Evolutionary conservation across 2,888 invertebrate species (phyloP).

Genomic region (Cloeon dipterum): DNA sequence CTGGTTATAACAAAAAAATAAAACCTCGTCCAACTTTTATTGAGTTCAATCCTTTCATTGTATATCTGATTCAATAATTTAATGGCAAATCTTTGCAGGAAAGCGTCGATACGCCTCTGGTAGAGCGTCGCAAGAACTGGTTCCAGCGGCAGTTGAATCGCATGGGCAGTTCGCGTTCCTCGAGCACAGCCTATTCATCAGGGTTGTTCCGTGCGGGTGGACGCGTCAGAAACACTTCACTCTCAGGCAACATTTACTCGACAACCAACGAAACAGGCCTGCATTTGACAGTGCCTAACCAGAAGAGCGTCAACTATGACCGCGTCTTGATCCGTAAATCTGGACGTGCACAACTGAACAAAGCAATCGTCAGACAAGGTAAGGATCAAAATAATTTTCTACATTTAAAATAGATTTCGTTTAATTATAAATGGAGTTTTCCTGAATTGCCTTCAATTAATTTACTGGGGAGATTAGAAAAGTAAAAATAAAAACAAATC

Average conservation of each 20-base stretch:
- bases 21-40: no score
- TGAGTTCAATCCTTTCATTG: no score
- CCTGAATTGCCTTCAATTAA: no score
- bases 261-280: conserved; percentile 2
- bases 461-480: no score
- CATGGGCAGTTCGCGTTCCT: conserved; percentile 66
- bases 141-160: conserved; percentile 64
- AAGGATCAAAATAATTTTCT: conserved; percentile 10
- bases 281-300: conserved; percentile 9
- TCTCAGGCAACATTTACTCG: conserved; percentile 2
- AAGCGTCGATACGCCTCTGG: conserved; percentile 72
- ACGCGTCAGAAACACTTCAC: background rate
- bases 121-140: conserved; percentile 70
- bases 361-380: conserved; percentile 41
- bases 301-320: conserved; percentile 66
- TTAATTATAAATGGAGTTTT: no score
- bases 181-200: conserved; percentile 67
- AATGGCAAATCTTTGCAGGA: conserved; percentile 35
- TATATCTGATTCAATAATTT: no score
- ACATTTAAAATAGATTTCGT: background rate
- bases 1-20: no score
- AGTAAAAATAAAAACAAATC: no score
- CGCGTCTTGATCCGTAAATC: conserved; percentile 62
- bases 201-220: conserved; percentile 33
- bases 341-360: conserved; percentile 30